Conservation (phyloP, 2,888 invertebrate genomes). For the Subacronicta megacephala region DNA sequence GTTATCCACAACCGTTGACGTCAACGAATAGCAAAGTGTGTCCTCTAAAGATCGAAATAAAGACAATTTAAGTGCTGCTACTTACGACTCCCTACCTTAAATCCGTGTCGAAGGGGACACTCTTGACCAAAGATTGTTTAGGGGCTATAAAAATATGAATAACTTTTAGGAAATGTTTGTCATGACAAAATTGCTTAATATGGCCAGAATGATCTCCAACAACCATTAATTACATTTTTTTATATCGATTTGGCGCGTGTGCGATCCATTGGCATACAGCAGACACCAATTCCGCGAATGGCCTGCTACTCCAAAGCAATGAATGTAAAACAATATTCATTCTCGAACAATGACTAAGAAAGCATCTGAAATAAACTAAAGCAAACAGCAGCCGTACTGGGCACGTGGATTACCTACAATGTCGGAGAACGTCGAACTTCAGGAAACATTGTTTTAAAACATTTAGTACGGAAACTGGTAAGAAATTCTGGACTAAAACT, state of each 20-base stretch:
- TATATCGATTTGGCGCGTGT: too few species aligned
- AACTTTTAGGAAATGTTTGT: too few species aligned
- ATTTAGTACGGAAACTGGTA: constrained; percentile 12
- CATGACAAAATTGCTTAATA: too few species aligned
- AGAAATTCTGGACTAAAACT: neutral
- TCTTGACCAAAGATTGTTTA: too few species aligned
- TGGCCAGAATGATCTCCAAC: too few species aligned
- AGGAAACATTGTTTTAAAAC: constrained; percentile 31
- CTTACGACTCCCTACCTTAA: too few species aligned
- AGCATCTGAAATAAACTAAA: constrained; percentile 23
- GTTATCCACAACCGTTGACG: constrained; percentile 2
- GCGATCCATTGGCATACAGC: too few species aligned
- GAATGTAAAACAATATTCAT: neutral
- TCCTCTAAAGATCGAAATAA: neutral
- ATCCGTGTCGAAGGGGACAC: too few species aligned
- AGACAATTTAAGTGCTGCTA: too few species aligned
- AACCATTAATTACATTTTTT: too few species aligned
- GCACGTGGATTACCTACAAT: constrained; percentile 45
- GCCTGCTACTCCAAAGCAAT: neutral
- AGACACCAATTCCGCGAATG: too few species aligned
- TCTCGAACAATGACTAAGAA: constrained; percentile 40
- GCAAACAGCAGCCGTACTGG: constrained; percentile 9
- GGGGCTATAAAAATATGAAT: too few species aligned
- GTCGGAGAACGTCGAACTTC: constrained; percentile 27
- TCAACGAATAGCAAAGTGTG: constrained; percentile 1